Evolutionary conservation across 2,888 invertebrate species (phyloP).

Genomic region (Ormyrus pomaceus): DNA sequence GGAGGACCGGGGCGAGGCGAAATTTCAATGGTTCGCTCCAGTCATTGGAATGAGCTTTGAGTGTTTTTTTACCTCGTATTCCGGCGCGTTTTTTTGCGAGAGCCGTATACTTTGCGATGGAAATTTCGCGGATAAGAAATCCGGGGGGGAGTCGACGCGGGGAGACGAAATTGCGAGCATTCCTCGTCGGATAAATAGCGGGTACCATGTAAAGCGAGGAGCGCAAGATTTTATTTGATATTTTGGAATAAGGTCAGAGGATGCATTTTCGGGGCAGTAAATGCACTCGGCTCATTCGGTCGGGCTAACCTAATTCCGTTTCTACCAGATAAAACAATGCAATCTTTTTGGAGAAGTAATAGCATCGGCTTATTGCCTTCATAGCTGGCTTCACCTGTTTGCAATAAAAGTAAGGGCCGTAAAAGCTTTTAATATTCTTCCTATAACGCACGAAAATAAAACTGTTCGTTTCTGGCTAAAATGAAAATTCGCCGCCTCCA

Average conservation of each 20-base stretch:
- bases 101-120: constrained; percentile 23
- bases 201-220: not conserved
- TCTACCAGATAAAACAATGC: not conserved
- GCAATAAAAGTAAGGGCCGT: not conserved
- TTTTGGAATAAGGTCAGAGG: constrained; percentile 24
- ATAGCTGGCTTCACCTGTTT: not conserved
- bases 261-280: not conserved
- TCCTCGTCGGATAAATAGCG: constrained; percentile 7
- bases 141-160: not conserved
- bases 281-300: not conserved
- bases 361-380: not conserved
- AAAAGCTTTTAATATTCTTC: too few species aligned
- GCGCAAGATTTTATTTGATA: not conserved
- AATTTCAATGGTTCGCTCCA: constrained; percentile 35
- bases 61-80: constrained; percentile 2
- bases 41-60: constrained; percentile 6
- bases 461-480: too few species aligned
- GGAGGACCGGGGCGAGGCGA: not conserved
- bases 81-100: too few species aligned
- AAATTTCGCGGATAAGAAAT: constrained; percentile 1
- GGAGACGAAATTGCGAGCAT: constrained; percentile 29
- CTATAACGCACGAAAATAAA: too few species aligned
- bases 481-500: too few species aligned
- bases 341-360: not conserved
- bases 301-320: constrained; percentile 6